Evolutionary conservation across 2,888 invertebrate genomes (phyloP).

Genomic region (Eristalis intricaria): DNA sequence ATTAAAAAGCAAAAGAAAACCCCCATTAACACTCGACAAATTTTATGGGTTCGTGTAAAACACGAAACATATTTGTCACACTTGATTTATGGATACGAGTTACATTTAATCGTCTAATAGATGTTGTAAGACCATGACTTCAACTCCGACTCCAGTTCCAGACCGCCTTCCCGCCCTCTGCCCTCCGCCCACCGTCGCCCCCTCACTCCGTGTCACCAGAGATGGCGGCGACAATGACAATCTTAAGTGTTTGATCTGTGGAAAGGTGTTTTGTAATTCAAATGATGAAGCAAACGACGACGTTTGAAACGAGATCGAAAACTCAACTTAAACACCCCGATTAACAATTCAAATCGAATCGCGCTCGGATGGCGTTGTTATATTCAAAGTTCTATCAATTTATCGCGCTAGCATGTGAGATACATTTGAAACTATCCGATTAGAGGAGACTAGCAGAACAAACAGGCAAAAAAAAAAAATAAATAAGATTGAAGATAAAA

Average conservation of each 20-base stretch:
- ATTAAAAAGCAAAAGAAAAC: background rate
- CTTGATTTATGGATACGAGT: constrained; percentile 51
- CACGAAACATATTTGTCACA: constrained; percentile 57
- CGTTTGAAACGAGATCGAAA: background rate
- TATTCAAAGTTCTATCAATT: constrained; percentile 21
- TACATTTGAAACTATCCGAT: constrained; percentile 6
- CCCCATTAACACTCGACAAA: constrained; percentile 14
- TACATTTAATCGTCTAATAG: constrained; percentile 42
- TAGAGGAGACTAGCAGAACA: background rate
- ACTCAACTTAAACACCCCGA: background rate
- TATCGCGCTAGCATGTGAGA: constrained; percentile 28
- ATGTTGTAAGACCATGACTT: background rate
- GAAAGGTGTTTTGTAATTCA: background rate
- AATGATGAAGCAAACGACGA: background rate
- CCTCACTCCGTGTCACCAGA: background rate
- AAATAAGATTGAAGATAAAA: background rate
- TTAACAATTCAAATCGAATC: constrained; percentile 53
- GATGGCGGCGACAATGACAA: no score
- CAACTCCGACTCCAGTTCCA: background rate
- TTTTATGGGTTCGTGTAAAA: constrained; percentile 65
- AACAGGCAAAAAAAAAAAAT: no score
- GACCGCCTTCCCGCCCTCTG: no score
- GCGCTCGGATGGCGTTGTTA: background rate
- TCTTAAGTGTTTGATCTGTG: background rate
- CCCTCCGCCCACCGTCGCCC: no score